A percentile compares a stretch with the other conserved stretches of the same genome.
These are phyloP conservation scores for Heliconius hermathena DNA, from an alignment of 1,140 invertebrate genomes.

Conservation along the genomic window DNA sequence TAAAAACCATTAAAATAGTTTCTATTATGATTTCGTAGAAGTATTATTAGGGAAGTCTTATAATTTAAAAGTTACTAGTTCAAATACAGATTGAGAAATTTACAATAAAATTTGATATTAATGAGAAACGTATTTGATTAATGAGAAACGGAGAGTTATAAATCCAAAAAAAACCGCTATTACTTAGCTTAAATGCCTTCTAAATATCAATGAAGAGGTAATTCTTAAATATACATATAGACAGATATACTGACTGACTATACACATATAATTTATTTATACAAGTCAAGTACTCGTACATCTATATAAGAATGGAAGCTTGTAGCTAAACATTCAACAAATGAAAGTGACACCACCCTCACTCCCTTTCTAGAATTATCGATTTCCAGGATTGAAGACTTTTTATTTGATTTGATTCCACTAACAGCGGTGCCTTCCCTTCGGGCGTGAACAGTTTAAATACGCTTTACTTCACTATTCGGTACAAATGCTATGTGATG, in stretches of 20 bases:
- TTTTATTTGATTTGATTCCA: slow-evolving; percentile 12
- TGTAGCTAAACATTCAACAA: not conserved
- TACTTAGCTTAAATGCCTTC: too few relatives aligned
- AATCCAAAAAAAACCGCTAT: too few relatives aligned
- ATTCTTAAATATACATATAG: too few relatives aligned
- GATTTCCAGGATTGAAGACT: slow-evolving; percentile 7
- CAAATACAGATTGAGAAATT: not conserved
- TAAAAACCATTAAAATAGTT: not conserved
- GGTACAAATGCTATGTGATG: not conserved
- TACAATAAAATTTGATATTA: not conserved
- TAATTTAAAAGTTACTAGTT: not conserved
- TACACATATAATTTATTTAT: too few relatives aligned
- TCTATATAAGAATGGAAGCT: not conserved
- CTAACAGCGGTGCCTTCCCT: not conserved
- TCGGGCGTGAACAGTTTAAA: not conserved
- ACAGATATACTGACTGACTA: too few relatives aligned
- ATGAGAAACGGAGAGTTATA: too few relatives aligned
- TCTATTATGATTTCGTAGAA: not conserved
- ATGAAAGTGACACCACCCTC: not conserved
- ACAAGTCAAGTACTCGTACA: not conserved
- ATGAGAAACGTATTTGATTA: too few relatives aligned
- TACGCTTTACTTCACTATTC: not conserved
- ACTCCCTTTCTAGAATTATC: not conserved
- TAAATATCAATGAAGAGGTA: too few relatives aligned
- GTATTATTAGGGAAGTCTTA: not conserved